Evolutionary conservation across 1,140 invertebrate species (phyloP), one percentile per base, ranked within the genome.

Genomic region (Hycleus phaleratus): DNA sequence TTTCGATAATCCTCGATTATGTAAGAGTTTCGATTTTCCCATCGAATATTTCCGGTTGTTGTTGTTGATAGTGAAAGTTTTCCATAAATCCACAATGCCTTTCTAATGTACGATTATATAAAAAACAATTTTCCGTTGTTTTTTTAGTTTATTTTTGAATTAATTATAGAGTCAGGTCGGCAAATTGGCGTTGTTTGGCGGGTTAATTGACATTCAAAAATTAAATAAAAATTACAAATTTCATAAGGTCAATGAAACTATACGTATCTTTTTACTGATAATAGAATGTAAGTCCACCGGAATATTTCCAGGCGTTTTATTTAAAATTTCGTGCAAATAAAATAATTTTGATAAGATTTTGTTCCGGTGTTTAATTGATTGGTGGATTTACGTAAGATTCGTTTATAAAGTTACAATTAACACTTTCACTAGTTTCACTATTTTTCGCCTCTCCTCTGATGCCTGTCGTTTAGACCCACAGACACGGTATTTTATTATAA

Each of bases 351-450:
- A 32, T 32, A 32, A 32, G 32, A 32, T 32, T 18, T 18, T 18
- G 18, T 32, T 32, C 32, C 32, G 32, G 32, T 32, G 7, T 32
- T 32, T 32, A 7, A 4, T 32, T 32, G 4, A 18, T 18, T 18
- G 18, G 18, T 18, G 18, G 7, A 32, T 32, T 32, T 32, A 32
- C 32, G 32, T 32, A 32, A 32, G 18, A 18, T 18, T 18, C 18
- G 18, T 18, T 18, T 18, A 18, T 18, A 18, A 18, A 39, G 38
- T 25, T 10, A 42, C 54, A 32, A 56, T 48, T 56, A 56, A 49
- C 47, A 56, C 54, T 56, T 56, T 56, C 54, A 56, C 54, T 56
- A 45, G 54, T 56, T 56, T 56, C 54, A 56, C 54, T 56, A 56
- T 48, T 56, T 45, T 46, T 48, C 53, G 18, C 18, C 18, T 18